phyloP scores from a whole-genome alignment of 2,888 invertebrate genomes.

The Rotaria macrura region DNA sequence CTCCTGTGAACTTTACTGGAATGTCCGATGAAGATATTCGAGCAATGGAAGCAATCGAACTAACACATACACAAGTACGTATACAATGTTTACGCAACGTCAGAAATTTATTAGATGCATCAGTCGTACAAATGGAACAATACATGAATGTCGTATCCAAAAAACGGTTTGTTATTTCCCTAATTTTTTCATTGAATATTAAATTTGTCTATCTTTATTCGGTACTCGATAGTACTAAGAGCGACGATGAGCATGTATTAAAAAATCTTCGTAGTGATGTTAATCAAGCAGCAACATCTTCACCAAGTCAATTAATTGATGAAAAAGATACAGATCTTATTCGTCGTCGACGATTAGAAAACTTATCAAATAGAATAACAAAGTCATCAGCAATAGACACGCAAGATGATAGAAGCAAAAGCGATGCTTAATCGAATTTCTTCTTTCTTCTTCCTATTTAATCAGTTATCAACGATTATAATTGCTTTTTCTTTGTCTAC shows the following conservation, averaged over 20 bases:
- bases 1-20: conserved; percentile 56
- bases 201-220: neutral
- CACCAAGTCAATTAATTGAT: neutral
- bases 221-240: neutral
- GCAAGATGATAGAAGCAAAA: neutral
- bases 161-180: neutral
- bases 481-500: neutral
- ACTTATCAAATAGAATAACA: neutral
- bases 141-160: conserved; percentile 53
- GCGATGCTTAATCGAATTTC: neutral
- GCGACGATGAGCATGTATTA: neutral
- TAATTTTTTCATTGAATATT: neutral
- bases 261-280: neutral
- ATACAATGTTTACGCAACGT: conserved; percentile 73
- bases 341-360: conserved; percentile 23
- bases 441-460: neutral
- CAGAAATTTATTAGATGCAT: conserved; percentile 79
- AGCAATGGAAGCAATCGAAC: conserved; percentile 75
- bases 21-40: conserved; percentile 72
- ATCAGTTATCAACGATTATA: neutral
- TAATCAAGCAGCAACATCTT: neutral
- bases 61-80: conserved; percentile 77
- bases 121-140: conserved; percentile 83
- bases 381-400: neutral
- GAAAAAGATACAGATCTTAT: conserved; percentile 21